Conservation (phyloP, 2,113 vertebrate species). For the Cryptomyrus ogoouensis region DNA sequence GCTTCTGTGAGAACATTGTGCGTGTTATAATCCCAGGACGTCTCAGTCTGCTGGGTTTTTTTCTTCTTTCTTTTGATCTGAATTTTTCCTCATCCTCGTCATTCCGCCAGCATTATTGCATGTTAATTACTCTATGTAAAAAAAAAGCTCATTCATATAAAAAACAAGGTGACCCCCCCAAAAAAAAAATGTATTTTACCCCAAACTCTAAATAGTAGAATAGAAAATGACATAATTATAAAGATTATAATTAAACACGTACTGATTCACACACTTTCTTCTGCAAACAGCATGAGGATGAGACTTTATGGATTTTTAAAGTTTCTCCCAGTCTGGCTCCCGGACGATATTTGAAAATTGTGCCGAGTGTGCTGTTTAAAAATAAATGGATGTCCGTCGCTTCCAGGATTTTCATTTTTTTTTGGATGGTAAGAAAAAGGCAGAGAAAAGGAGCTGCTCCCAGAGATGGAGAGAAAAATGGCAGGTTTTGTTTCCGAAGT, state of each 20-base stretch:
- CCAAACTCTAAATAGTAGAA: neutral
- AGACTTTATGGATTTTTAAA: slow-evolving; percentile 49
- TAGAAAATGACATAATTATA: neutral
- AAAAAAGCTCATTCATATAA: neutral
- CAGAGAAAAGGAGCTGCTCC: slow-evolving; percentile 6
- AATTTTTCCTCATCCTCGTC: neutral
- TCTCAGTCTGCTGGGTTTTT: neutral
- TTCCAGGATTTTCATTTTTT: slow-evolving; percentile 17
- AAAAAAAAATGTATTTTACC: neutral
- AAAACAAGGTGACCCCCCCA: neutral
- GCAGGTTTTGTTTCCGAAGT: slow-evolving; percentile 8
- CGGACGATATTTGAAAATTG: slow-evolving; percentile 48
- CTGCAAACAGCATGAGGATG: slow-evolving; percentile 54
- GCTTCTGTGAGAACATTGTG: neutral
- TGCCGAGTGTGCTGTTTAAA: slow-evolving; percentile 52
- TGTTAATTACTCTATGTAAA: neutral
- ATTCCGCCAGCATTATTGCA: neutral
- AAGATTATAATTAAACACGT: slow-evolving; percentile 29
- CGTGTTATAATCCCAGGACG: neutral
- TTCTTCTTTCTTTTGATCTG: neutral
- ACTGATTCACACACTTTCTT: slow-evolving; percentile 36
- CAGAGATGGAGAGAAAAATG: neutral
- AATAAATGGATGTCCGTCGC: slow-evolving; percentile 36
- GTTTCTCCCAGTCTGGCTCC: slow-evolving; percentile 45
- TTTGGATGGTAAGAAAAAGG: neutral